Percentiles rank a stretch among this genome's conserved stretches.
phyloP scores from a whole-genome alignment of 2,113 vertebrate genomes.

The Fregetta grallaria region DNA sequence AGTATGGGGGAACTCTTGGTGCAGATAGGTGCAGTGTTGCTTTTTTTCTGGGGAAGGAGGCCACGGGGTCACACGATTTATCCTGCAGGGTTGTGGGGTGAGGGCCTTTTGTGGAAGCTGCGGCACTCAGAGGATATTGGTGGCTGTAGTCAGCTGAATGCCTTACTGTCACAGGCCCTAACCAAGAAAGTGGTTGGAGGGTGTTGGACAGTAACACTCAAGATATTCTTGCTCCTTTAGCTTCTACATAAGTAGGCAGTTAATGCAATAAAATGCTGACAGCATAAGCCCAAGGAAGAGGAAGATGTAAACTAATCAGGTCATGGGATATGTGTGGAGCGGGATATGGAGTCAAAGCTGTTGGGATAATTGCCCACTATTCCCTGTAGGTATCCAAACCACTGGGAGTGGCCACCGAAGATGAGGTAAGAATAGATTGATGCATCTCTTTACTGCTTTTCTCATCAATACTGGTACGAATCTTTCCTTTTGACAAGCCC shows the following conservation, averaged over 20 bases:
- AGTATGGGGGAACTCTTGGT: accelerated
- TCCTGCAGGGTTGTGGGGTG: accelerated
- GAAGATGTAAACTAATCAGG: neutral
- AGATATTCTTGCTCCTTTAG: neutral
- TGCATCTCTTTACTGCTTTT: neutral
- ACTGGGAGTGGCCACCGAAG: slow-evolving; percentile 88
- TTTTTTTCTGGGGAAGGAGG: neutral
- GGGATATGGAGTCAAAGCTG: neutral
- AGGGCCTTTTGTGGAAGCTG: too few species aligned
- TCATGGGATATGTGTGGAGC: accelerated
- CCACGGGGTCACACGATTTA: accelerated
- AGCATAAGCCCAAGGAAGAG: neutral
- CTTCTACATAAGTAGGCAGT: neutral
- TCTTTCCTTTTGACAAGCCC: neutral
- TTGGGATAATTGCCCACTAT: neutral
- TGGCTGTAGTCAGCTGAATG: neutral
- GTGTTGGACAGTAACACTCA: neutral
- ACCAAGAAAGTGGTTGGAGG: neutral
- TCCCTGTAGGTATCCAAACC: slow-evolving; percentile 84
- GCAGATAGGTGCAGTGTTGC: accelerated
- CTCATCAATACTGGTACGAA: neutral
- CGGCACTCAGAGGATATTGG: accelerated
- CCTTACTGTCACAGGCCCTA: neutral
- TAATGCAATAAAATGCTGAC: neutral
- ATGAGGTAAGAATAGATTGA: slow-evolving; percentile 81